phyloP scores from a whole-genome alignment of 2,888 invertebrate species.

The Sclerodermus sp. region DNA sequence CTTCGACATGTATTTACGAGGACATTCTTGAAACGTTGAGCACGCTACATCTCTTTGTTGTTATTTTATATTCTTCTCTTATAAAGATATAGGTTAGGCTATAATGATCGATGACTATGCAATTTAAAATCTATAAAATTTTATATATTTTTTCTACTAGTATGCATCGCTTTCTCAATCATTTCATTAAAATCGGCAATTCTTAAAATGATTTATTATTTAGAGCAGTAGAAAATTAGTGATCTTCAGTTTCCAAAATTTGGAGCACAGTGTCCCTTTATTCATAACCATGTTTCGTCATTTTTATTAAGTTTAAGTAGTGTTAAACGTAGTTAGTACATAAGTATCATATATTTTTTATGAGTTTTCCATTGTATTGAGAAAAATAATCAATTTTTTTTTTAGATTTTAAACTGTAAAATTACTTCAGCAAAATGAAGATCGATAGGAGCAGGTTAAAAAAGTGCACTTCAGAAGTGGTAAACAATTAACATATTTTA shows the following conservation, averaged over 20 bases:
- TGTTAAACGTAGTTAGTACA: too few species aligned
- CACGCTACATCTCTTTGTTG: constrained; percentile 24
- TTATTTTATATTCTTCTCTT: constrained; percentile 17
- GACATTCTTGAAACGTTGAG: constrained; percentile 7
- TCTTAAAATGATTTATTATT: too few species aligned
- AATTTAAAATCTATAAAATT: constrained; percentile 28
- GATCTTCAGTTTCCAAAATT: too few species aligned
- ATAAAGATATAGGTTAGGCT: constrained; percentile 38
- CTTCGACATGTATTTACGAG: constrained; percentile 17
- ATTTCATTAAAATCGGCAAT: too few species aligned
- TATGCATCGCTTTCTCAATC: not conserved
- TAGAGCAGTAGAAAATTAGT: too few species aligned
- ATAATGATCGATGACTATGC: constrained; percentile 42
- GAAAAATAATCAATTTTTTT: constrained; percentile 16
- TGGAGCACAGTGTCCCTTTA: too few species aligned
- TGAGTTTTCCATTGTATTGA: too few species aligned
- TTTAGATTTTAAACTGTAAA: constrained; percentile 39
- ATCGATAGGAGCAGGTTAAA: constrained; percentile 79
- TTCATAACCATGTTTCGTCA: too few species aligned
- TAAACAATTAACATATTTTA: constrained; percentile 47
- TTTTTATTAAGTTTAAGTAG: too few species aligned
- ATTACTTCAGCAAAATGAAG: constrained; percentile 65
- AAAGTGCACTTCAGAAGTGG: constrained; percentile 82
- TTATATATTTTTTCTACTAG: constrained; percentile 10
- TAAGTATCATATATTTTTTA: too few species aligned